These are phyloP conservation scores for Microdon myrmicae DNA, from an alignment of 2,888 invertebrate species.

Conservation along the genomic window DNA sequence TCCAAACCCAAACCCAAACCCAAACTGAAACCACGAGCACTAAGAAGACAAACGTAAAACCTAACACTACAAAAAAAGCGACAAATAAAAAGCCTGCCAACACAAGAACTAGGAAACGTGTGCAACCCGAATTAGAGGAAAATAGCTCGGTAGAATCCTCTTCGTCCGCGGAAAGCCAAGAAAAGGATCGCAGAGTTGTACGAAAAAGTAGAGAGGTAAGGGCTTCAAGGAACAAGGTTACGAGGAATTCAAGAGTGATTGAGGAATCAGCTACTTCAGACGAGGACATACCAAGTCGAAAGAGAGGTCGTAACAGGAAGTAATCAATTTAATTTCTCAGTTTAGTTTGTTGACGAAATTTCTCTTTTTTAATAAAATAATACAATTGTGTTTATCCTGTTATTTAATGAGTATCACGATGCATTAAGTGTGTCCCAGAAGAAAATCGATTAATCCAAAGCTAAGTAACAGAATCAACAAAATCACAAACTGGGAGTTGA, in stretches of 20 bases:
- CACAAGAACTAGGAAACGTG: slow-evolving; percentile 8
- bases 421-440: too few species aligned
- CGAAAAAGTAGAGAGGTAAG: slow-evolving; percentile 7
- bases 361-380: too few species aligned
- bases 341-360: too few species aligned
- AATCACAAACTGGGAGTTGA: too few species aligned
- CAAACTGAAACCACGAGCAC: slow-evolving; percentile 1
- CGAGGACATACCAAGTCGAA: slow-evolving; percentile 54
- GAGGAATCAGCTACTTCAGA: slow-evolving; percentile 56
- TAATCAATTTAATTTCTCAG: too few species aligned
- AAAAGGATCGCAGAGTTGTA: slow-evolving; percentile 9
- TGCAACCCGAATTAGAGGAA: slow-evolving; percentile 6
- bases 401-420: too few species aligned
- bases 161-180: slow-evolving; percentile 25
- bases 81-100: slow-evolving; percentile 25
- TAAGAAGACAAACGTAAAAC: slow-evolving; percentile 30
- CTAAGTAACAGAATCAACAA: too few species aligned
- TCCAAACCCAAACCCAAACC: slow-evolving; percentile 10
- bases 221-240: slow-evolving; percentile 5
- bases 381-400: too few species aligned
- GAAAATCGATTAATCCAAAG: too few species aligned
- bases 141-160: slow-evolving; percentile 15
- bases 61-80: slow-evolving; percentile 9
- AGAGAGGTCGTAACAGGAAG: slow-evolving; percentile 55
- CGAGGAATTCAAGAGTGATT: slow-evolving; percentile 49